Base-by-base conservation (phyloP, 2,888 invertebrate genomes). In the Trissoscelio sp. region DNA sequence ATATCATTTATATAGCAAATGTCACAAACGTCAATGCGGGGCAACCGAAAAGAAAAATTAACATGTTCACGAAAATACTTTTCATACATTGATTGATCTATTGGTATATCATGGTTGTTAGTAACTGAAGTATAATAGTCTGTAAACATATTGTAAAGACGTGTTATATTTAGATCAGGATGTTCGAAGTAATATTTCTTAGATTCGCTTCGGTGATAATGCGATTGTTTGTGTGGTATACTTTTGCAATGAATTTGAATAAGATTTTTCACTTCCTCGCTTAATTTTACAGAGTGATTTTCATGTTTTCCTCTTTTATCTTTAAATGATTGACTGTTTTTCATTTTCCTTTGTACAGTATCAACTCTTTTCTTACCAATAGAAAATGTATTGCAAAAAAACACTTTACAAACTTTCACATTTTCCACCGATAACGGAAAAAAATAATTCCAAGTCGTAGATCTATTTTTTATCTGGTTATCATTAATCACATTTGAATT, bases 61-160 rank as follows among this genome's bases (percentile, higher is more conserved):
- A 77, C 20, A 5, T 79, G 12, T 7, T 58, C 34, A 24, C 77
- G 70, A 42, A 81, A 81, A 77, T 75, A 81, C 14, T 70, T 64
- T 3, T 3, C 31, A 48, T 77, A 78, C 0, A 60, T 73, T 11
- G 73, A 24, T 22, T 67, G 28, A 6, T 66, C 51, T n/a, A 81
- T 20, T 0, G 48, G 55, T 51, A 51, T 18, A 11, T 55, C 34
- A 14, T 16, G 16, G 9, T 58, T 22, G 16, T 34, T 34, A 16
- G 55, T 55, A 3, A 55, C 18, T 4, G 28, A 11, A 16, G 18
- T 11, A 11, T 55, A 55, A 34, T 31, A 70, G 53, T 34, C 64
- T 46, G 20, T 5, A 34, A 55, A 55, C 3, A 55, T 31, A 2
- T 16, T 11, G 16, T 34, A 55, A 16, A 55, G 2, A 2, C 11